Percentiles rank a stretch among this genome's conserved stretches.
Conservation (phyloP, 2,797 vertebrate genomes). For the Pipistrellus pygmaeus region DNA sequence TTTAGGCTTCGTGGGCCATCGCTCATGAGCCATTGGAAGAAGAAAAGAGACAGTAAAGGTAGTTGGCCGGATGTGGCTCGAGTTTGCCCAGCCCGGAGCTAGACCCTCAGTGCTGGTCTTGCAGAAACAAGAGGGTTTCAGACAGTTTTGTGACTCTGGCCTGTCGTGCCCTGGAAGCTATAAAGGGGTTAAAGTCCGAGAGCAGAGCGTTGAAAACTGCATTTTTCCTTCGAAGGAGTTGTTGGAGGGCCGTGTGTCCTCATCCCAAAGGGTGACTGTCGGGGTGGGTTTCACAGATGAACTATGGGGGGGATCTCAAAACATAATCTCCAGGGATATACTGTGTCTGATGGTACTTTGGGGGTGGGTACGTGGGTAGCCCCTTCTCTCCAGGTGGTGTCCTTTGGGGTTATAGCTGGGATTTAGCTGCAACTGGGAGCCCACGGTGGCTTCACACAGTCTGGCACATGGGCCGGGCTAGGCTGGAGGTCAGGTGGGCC, state of each 20-base stretch:
- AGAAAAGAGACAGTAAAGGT: background rate
- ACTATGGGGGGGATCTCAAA: background rate
- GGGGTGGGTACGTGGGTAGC: background rate
- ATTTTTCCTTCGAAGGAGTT: background rate
- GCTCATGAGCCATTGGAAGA: background rate
- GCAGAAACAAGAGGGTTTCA: background rate
- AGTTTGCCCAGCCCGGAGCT: background rate
- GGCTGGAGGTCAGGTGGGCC: background rate
- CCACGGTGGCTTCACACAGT: background rate
- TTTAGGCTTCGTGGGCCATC: background rate
- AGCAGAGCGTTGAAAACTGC: background rate
- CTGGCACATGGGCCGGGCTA: background rate
- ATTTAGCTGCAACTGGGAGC: background rate
- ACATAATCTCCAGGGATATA: background rate
- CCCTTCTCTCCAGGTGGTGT: background rate
- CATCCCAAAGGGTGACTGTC: background rate
- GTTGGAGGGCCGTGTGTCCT: background rate
- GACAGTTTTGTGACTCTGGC: background rate
- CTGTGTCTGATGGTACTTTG: background rate
- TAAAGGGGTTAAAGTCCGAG: background rate
- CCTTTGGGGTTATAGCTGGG: background rate
- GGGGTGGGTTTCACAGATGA: background rate
- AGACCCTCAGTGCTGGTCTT: background rate
- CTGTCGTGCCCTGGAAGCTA: background rate
- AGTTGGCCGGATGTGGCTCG: background rate